A percentile compares a stretch with the other conserved stretches of the same genome.
phyloP scores from a whole-genome alignment of 2,888 invertebrate species.

The Drosophila macrothrix region DNA sequence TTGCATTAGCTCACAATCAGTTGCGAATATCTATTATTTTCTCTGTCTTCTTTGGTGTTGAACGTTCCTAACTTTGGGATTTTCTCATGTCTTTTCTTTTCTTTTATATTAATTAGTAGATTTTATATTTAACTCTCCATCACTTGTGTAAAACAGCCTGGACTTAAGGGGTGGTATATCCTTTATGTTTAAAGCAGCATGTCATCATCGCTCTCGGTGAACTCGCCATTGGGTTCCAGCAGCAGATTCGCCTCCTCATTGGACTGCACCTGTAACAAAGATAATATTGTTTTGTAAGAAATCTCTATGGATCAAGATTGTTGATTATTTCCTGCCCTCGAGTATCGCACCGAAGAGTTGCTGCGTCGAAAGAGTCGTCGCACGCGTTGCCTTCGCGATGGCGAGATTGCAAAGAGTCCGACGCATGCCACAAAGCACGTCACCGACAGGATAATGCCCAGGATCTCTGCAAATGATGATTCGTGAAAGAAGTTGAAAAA shows the following conservation, averaged over 20 bases:
- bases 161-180: background rate
- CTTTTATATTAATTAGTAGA: conserved; percentile 4
- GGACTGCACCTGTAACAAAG: conserved; percentile 75
- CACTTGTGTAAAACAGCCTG: conserved; percentile 31
- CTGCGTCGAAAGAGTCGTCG: conserved; percentile 77
- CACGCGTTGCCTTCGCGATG: conserved; percentile 76
- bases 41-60: conserved; percentile 70
- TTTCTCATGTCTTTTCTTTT: conserved; percentile 43
- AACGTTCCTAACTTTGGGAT: conserved; percentile 52
- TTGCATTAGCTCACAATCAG: conserved; percentile 70
- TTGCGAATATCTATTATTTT: conserved; percentile 42
- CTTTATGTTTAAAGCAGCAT: conserved; percentile 79
- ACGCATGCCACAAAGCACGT: conserved; percentile 77
- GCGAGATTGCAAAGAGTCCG: conserved; percentile 81
- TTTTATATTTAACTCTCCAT: conserved; percentile 30
- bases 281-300: background rate
- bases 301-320: background rate
- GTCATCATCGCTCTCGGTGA: conserved; percentile 84
- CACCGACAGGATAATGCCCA: conserved; percentile 77
- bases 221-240: conserved; percentile 83
- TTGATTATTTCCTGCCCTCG: conserved; percentile 67
- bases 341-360: conserved; percentile 80
- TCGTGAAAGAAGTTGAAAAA: conserved; percentile 13
- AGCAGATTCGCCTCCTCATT: conserved; percentile 83
- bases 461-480: conserved; percentile 63